Base-by-base conservation (phyloP, 2,888 invertebrate species). In the Ferdinandea cuprea region DNA sequence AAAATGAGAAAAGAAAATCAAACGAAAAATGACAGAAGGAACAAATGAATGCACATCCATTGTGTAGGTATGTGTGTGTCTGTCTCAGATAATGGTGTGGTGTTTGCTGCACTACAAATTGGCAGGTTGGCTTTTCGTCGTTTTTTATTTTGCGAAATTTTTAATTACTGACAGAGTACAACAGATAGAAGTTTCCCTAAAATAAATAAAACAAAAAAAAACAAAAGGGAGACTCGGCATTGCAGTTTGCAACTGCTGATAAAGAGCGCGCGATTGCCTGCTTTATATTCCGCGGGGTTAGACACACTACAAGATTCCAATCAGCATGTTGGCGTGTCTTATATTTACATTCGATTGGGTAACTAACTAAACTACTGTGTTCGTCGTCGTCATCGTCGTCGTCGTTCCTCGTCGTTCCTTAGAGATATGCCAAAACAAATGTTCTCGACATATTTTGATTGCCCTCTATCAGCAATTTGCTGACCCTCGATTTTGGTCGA, bases 401-500 rank as follows among this genome's bases (percentile, higher is more conserved):
- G n/a, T n/a, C n/a, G n/a, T n/a, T n/a, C n/a, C n/a, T n/a, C n/a
- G 9, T 17, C 32, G 28, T 54, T 30, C 52, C 69, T 69, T 56
- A 54, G 80, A 54, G 80, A 65, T 76, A 63, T 80, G 61, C 63
- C 56, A 80, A 69, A 74, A 69, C 76, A 76, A 76, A 76, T 66
- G 69, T 73, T 61, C 30, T 56, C 77, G 71, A 56, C 35, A 61
- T 77, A 40, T 44, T 77, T 59, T 77, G 71, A 77, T 77, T 81
- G 81, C 77, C 72, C 66, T 73, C 83, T 73, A 83, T 78, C 68
- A 68, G 78, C 48, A 78, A 81, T 78, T 83, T 78, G 78, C 73
- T 78, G 83, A 78, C 83, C 83, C 78, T 68, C 66, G 44, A 73
- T 83, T 72, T 73, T 78, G 72, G 83, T 83, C 61, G 73, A 83